A percentile compares a stretch with the other conserved stretches of the same genome.
Conservation (phyloP, 2,888 invertebrate genomes). For the Luffia ferchaultella region DNA sequence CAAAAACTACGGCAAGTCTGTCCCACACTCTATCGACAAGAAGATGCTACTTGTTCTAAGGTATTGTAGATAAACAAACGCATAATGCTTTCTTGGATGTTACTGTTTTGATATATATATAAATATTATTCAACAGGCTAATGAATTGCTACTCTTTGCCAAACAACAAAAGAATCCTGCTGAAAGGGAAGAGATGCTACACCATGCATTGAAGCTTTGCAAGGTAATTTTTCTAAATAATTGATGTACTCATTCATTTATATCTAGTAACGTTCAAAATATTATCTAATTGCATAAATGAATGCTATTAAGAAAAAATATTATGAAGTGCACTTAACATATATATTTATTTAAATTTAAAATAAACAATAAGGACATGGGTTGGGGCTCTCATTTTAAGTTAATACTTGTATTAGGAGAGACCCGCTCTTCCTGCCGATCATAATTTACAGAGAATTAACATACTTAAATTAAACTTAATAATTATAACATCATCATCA, state of each 20-base stretch:
- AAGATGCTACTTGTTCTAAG: slow-evolving; percentile 96
- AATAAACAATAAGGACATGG: too few relatives aligned
- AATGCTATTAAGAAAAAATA: too few relatives aligned
- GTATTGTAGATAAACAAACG: slow-evolving; percentile 62
- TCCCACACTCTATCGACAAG: slow-evolving; percentile 91
- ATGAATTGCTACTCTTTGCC: slow-evolving; percentile 86
- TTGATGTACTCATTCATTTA: not conserved
- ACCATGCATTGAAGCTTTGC: slow-evolving; percentile 83
- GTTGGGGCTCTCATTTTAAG: too few relatives aligned
- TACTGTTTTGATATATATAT: not conserved
- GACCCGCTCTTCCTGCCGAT: too few relatives aligned
- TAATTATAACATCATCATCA: too few relatives aligned
- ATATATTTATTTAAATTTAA: too few relatives aligned
- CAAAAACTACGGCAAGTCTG: slow-evolving; percentile 87
- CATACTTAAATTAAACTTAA: too few relatives aligned
- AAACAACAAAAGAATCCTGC: slow-evolving; percentile 75
- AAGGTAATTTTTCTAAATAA: slow-evolving; percentile 62
- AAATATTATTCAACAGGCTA: slow-evolving; percentile 64
- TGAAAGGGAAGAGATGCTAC: slow-evolving; percentile 80
- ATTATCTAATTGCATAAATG: too few relatives aligned
- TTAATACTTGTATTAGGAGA: too few relatives aligned
- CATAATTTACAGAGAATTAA: too few relatives aligned
- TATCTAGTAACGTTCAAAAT: not conserved
- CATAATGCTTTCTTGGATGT: slow-evolving; percentile 15
- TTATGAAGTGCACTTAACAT: too few relatives aligned